Base-by-base conservation (phyloP, 2,888 invertebrate species). In the Bursaphelenchus okinawaensis region DNA sequence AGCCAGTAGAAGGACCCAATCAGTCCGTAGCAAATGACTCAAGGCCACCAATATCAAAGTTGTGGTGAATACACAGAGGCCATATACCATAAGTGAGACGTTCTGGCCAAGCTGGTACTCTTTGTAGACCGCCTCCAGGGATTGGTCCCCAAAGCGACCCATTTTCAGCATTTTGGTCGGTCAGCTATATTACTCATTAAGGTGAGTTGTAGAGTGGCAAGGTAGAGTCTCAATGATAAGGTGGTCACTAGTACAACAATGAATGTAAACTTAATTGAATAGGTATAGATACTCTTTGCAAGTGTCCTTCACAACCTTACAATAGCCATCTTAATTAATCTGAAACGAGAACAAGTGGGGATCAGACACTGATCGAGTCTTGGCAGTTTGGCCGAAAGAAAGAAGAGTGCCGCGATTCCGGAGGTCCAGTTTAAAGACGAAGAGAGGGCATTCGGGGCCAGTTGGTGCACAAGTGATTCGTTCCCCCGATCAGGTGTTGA, bases 141-240 rank as follows among this genome's bases (percentile, higher is more conserved):
- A 62, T 16, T 58, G 52, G 29, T 75, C 74, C 55, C 75, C 69
- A 58, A 72, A 72, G 19, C 71, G 63, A n/a, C 68, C 50, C 26
- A 58, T 26, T 22, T 56, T 63, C 8, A 68, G 59, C 69, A 73
- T 58, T n/a, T n/a, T n/a, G n/a, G n/a, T n/a, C n/a, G n/a, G n/a
- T n/a, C n/a, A n/a, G n/a, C n/a, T n/a, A n/a, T n/a, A n/a, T n/a
- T n/a, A n/a, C n/a, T n/a, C n/a, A n/a, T n/a, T n/a, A n/a, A n/a
- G n/a, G n/a, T n/a, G n/a, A n/a, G n/a, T n/a, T n/a, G n/a, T n/a
- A n/a, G n/a, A n/a, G n/a, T n/a, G n/a, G n/a, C n/a, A n/a, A n/a
- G n/a, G n/a, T n/a, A n/a, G n/a, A n/a, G n/a, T n/a, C n/a, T n/a
- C n/a, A n/a, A n/a, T n/a, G n/a, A n/a, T n/a, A n/a, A n/a, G n/a